These are phyloP conservation scores for Tenrec ecaudatus DNA, from an alignment of 2,113 vertebrate genomes.

Conservation along the genomic window DNA sequence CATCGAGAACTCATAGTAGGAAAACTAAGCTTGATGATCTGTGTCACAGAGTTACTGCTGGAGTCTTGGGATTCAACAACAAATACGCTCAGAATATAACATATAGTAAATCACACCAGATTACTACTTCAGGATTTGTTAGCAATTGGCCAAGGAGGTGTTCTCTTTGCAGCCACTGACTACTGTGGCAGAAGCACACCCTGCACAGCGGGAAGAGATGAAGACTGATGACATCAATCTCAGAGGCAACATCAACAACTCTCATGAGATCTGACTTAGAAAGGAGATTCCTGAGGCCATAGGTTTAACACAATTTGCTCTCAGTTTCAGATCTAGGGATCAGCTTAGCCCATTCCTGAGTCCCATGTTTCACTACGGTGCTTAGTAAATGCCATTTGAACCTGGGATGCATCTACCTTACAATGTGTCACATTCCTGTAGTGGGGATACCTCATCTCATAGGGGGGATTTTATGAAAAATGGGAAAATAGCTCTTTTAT, in stretches of 20 bases:
- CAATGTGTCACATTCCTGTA: background rate
- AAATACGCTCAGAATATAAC: background rate
- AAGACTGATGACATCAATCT: background rate
- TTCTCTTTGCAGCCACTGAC: background rate
- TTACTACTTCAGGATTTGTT: slow-evolving; percentile 21
- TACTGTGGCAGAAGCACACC: background rate
- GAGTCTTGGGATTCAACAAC: background rate
- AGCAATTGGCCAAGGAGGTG: background rate
- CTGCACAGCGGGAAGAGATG: background rate
- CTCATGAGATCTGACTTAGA: background rate
- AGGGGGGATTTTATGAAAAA: background rate
- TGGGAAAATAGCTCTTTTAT: background rate
- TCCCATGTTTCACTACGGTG: background rate
- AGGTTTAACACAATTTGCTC: background rate
- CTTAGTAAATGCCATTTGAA: slow-evolving; percentile 26
- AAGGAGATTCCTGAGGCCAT: background rate
- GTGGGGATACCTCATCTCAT: background rate
- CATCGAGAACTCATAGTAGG: background rate
- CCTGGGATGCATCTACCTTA: background rate
- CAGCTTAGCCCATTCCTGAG: background rate
- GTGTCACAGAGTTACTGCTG: background rate
- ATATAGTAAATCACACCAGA: background rate
- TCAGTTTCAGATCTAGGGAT: slow-evolving; percentile 40
- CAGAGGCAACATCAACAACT: background rate
- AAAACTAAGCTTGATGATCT: background rate